Evolutionary conservation across 1,140 invertebrate genomes (phyloP), one percentile per base, ranked within the genome.

Genomic region (Ips nitidus): DNA sequence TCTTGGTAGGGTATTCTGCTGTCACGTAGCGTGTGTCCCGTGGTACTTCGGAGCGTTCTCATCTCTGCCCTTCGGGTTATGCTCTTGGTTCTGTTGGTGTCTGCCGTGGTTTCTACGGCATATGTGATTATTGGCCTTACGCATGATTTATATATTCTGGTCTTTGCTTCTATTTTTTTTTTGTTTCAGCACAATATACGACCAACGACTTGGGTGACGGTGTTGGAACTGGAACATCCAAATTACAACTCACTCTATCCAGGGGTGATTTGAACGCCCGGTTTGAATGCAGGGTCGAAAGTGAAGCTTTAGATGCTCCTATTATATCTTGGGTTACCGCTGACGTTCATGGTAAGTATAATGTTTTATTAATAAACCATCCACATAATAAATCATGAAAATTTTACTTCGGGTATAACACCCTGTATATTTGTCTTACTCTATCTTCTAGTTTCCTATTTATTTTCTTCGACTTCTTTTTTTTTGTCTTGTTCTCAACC

Each of bases 281-380:
- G 66, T 89, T 93, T 75, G 88, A 89, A 76, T 96, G 94, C 81
- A 86, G 86, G 75, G 89, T 91, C 4, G 86, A 87, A 66, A 93
- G 89, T 71, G 86, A 86, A 37, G 91, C 92, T 1, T 83, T 94
- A 41, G 83, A 86, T 39, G 81, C 85, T 59, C 87, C 89, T n/a
- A 84, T 92, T 52, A 77, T 83, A 4, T 84, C 85, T 47, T 85
- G 85, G 77, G 84, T 95, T 56, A 84, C 87, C 70, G 82, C 93
- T 38, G 90, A 94, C 79, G 88, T 95, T 59, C 87, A 94, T 83
- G 93, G 93, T 96, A 82, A 87, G 88, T 82, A n/a, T 7, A 59
- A 59, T 55, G 8, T 38, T 55, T 4, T 47, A 22, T 22, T 22
- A 22, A 22, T 22, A 22, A 22, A 22, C 22, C 47, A 6, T 47